Conservation (phyloP, 1,140 invertebrate genomes). For the Drosophila truncata region DNA sequence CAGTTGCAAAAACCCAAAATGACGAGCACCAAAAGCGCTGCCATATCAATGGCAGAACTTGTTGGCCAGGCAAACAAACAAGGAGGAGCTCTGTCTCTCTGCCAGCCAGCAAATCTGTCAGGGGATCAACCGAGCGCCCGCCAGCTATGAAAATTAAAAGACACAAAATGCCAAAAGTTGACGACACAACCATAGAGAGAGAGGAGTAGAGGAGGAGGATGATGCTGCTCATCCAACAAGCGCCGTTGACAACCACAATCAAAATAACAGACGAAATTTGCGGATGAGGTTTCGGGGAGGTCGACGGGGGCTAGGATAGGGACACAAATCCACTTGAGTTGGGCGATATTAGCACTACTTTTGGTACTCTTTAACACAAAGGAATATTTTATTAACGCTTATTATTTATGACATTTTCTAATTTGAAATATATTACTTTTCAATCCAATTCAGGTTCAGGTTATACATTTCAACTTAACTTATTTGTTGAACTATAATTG, state of each 20-base stretch:
- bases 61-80: slow-evolving; percentile 18
- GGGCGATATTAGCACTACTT: slow-evolving; percentile 7
- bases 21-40: slow-evolving; percentile 2
- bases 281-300: slow-evolving; percentile 7
- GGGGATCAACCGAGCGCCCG: slow-evolving; percentile 48
- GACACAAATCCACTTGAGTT: slow-evolving; percentile 33
- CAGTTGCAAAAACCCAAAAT: background rate
- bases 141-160: slow-evolving; percentile 71
- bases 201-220: background rate
- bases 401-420: background rate
- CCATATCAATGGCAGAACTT: slow-evolving; percentile 52
- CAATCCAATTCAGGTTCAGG: background rate
- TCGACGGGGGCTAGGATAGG: background rate
- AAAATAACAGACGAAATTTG: slow-evolving; percentile 58
- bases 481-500: background rate
- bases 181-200: slow-evolving; percentile 23
- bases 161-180: slow-evolving; percentile 61
- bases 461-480: background rate
- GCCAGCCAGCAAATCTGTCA: slow-evolving; percentile 48
- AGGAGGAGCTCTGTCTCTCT: background rate
- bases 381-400: background rate
- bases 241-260: slow-evolving; percentile 75
- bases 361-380: background rate
- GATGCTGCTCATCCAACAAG: slow-evolving; percentile 45
- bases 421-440: background rate